These are phyloP conservation scores for Julus scandinavius DNA, from an alignment of 2,888 invertebrate genomes.

Conservation along the genomic window DNA sequence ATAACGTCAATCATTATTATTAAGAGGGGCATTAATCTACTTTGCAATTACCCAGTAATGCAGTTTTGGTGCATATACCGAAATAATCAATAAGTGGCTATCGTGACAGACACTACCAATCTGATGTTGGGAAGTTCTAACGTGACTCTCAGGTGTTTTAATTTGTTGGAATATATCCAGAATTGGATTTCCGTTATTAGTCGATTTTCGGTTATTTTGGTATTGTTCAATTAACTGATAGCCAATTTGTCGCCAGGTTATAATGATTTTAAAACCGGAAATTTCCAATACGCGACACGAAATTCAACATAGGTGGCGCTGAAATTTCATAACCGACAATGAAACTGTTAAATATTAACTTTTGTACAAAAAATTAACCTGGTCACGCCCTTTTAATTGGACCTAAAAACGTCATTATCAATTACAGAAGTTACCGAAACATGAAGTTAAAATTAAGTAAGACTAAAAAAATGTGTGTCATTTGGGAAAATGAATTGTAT, in stretches of 20 bases:
- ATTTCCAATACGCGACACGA: background rate
- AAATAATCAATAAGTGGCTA: background rate
- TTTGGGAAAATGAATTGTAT: too few relatives aligned
- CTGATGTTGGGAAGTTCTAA: background rate
- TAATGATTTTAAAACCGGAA: background rate
- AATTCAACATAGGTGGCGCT: background rate
- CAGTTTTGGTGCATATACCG: background rate
- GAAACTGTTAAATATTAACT: too few relatives aligned
- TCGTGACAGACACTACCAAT: background rate
- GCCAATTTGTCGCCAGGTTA: background rate
- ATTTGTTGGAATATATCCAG: background rate
- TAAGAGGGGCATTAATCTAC: slow-evolving; percentile 13
- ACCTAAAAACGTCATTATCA: too few relatives aligned
- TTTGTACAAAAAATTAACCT: too few relatives aligned
- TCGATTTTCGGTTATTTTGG: background rate
- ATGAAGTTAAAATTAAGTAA: too few relatives aligned
- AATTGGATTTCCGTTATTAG: background rate
- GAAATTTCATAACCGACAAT: background rate
- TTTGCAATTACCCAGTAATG: slow-evolving; percentile 6
- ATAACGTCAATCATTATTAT: background rate
- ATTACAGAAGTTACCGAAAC: too few relatives aligned
- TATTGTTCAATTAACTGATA: background rate
- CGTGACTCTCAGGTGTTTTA: background rate
- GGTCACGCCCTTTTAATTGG: too few relatives aligned
- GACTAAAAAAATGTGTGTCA: too few relatives aligned